A percentile compares a stretch with the other conserved stretches of the same genome.
Conservation (phyloP, 2,113 vertebrate species). For the Zosterops borbonicus region DNA sequence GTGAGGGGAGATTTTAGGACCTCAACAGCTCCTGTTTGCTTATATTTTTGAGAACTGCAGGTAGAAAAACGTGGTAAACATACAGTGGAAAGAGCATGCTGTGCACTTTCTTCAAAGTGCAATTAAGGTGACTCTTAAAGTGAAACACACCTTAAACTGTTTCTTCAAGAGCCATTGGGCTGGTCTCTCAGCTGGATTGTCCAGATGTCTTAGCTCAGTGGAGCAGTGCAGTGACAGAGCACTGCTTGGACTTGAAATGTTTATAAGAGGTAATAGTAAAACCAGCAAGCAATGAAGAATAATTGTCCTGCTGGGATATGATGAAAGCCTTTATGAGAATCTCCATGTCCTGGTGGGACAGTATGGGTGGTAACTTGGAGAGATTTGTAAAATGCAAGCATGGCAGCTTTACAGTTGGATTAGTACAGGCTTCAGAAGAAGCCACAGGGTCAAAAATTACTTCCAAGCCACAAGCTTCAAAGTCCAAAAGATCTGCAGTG, state of each 20-base stretch:
- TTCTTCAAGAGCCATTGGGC: not conserved
- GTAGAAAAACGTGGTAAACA: not conserved
- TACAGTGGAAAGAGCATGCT: not conserved
- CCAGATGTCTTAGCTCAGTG: slow-evolving; percentile 35
- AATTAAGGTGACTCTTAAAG: not conserved
- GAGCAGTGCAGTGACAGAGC: slow-evolving; percentile 45
- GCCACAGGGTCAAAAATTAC: slow-evolving; percentile 55
- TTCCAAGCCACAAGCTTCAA: slow-evolving; percentile 42
- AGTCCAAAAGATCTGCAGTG: slow-evolving; percentile 28
- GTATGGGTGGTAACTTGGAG: slow-evolving; percentile 68
- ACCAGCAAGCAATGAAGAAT: slow-evolving; percentile 48
- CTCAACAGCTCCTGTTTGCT: not conserved
- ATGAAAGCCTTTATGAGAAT: slow-evolving; percentile 66
- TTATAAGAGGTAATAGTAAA: slow-evolving; percentile 61
- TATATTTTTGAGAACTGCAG: not conserved
- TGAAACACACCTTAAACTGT: not conserved
- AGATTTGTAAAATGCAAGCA: slow-evolving; percentile 40
- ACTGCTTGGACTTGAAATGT: slow-evolving; percentile 32
- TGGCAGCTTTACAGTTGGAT: slow-evolving; percentile 68
- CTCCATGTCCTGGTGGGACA: slow-evolving; percentile 50
- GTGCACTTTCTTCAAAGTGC: not conserved
- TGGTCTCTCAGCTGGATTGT: slow-evolving; percentile 12
- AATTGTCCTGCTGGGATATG: slow-evolving; percentile 69
- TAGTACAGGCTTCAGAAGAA: slow-evolving; percentile 66
- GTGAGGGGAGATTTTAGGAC: not conserved